Base-by-base conservation (phyloP, 2,113 vertebrate species). In the Ancistrus triradiatus region DNA sequence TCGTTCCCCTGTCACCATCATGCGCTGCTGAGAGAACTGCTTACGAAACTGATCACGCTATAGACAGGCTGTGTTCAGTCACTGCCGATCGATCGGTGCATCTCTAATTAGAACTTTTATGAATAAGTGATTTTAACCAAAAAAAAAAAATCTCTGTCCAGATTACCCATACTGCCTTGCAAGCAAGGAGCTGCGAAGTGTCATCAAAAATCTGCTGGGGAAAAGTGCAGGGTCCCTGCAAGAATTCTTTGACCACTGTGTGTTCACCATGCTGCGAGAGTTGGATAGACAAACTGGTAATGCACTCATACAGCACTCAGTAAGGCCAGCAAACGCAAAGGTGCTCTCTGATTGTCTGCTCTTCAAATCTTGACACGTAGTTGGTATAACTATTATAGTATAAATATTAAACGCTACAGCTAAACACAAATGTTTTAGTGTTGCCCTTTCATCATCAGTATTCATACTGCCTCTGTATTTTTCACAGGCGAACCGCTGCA, bases 151-250 rank as follows among this genome's bases (percentile, higher is more conserved):
- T 31, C 0, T 74, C n/a, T 53, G 70, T 37, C 50, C 49, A 98
- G 95, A 97, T 76, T 98, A 98, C 62, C 96, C 96, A 0, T 96
- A 94, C 82, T 91, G 91, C 80, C 89, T 97, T 11, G 86, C 85
- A 66, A 85, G 78, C 65, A 93, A 87, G 68, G 94, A 96, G 72
- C 90, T 98, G 65, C 85, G 58, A 44, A 72, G 18, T 1, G 74
- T 91, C 48, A 92, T 98, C 72, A 88, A 87, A 24, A 78, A 86
- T 3, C 80, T 98, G 17, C 81, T 98, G 17, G 83, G 63, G 0
- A 88, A 75, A 40, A 85, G 91, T 0, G 72, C 81, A 0, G 67
- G 80, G 0, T 62, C 76, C 13, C 79, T 95, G 80, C 90, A 93
- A 57, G 90, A 93, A 50, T 91, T 98, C 79, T 93, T 98, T 0